Base-by-base conservation (phyloP, 2,797 vertebrate species). In the Notoglanidium macrostoma region DNA sequence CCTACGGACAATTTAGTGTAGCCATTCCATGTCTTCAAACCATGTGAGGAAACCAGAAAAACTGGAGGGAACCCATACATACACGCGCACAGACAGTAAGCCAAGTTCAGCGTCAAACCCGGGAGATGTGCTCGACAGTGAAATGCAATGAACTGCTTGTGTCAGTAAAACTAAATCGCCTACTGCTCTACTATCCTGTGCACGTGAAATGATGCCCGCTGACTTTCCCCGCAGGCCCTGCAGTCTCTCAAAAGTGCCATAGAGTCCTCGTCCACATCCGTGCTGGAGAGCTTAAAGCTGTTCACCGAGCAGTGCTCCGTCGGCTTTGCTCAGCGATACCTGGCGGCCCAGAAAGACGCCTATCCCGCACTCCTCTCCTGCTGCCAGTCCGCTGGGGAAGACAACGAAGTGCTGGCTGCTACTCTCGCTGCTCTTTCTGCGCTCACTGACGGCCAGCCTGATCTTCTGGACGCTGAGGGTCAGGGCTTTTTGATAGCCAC, bases 401-500 rank as follows among this genome's bases (percentile, higher is more conserved):
- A 96, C 83, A 89, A 76, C 0, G 90, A 88, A 7, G 81, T 94
- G 0, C 88, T 96, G 49, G 86, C 96, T 0, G 94, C 93, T 0
- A 92, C 95, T 40, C 88, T 99, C 0, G 84, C 82, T 0, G 95
- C 97, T 3, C 93, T 99, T 54, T 92, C 92, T 0, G 93, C 93
- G 0, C 88, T 99, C 67, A 96, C 95, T 1, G 97, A 99, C 0
- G 97, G 98, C 51, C 98, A 99, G 90, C 98, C 98, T 0, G 98
- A 99, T 91, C 94, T 99, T 17, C 92, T 99, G 29, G 97, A 99
- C 0, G 51, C 90, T 0, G 92, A 95, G 0, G 98, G 98, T 59
- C 94, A 87, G 86, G 93, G 94, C 83, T 92, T 98, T 14, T 93
- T 99, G 61, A 92, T 98, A n/a, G 89, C 83, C 0, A 89, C 92